These are phyloP conservation scores for Bradypodion pumilum DNA, from an alignment of 2,797 vertebrate species.

Conservation along the genomic window DNA sequence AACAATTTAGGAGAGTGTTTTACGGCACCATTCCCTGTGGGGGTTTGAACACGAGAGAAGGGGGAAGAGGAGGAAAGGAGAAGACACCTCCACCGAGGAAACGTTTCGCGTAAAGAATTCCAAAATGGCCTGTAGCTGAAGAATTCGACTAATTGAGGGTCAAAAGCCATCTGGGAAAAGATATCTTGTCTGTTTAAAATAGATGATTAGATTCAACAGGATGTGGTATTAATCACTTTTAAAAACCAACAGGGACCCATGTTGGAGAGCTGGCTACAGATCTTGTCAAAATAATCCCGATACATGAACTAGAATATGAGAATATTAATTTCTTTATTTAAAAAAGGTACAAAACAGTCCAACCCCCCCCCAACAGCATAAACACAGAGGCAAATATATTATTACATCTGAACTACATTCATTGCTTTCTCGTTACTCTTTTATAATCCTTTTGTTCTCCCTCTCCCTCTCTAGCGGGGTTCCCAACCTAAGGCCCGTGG, in stretches of 20 bases:
- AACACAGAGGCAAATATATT: neutral
- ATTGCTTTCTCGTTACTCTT: neutral
- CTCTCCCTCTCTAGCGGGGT: neutral
- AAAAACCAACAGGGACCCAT: neutral
- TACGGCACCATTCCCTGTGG: constrained; percentile 62
- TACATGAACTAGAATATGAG: neutral
- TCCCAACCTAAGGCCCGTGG: too few relatives aligned
- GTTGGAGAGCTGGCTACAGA: rapidly evolving
- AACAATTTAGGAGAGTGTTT: constrained; percentile 68
- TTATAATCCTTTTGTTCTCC: neutral
- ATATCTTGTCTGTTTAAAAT: constrained; percentile 23
- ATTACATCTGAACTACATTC: too few relatives aligned
- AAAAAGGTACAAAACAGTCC: neutral
- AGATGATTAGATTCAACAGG: constrained; percentile 10
- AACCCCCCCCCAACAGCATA: too few relatives aligned
- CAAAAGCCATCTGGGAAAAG: constrained; percentile 37
- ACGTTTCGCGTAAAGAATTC: constrained; percentile 32
- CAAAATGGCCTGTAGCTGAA: constrained; percentile 26
- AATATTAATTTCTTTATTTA: rapidly evolving
- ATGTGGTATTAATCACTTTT: neutral
- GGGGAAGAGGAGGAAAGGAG: neutral
- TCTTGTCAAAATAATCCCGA: rapidly evolving
- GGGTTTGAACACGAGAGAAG: constrained; percentile 25
- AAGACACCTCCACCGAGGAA: constrained; percentile 37
- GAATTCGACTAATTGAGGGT: neutral